Evolutionary conservation across 2,113 vertebrate genomes (phyloP), one percentile per base, ranked within the genome.

Genomic region (Nothocercus julius): DNA sequence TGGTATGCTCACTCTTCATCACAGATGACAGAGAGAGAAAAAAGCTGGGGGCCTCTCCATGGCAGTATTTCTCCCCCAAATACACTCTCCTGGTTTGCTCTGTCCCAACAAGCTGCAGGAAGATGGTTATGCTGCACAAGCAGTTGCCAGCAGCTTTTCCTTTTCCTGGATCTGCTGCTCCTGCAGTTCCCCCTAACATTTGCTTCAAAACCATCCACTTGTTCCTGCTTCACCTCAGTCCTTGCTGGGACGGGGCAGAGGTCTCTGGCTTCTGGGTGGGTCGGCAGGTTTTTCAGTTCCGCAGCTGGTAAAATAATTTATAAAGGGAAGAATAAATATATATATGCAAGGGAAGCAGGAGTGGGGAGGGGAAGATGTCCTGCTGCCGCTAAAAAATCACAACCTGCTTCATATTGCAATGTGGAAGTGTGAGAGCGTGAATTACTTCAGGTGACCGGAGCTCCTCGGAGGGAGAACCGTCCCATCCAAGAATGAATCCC

Each of bases 251-350:
- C 74, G 63, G 77, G 82, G 74, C 78, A 93, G 89, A 97, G 82
- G 79, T 95, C 87, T 84, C 11, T 4, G 53, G 36, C 76, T 91
- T 93, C 61, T 84, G 51, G 44, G 40, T 32, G 14, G 7, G 47
- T 89, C 96, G 92, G 72, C 79, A 85, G 64, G 30, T 79, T 70
- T 82, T 92, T 38, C 44, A 36, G 62, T 73, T 82, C 44, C 59
- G 94, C 40, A 83, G 68, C 58, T 85, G 91, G 95, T 94, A 89
- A 94, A 92, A 89, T 91, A 80, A 94, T 94, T 91, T 87, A 58
- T 84, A 68, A 78, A 82, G 66, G 67, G 44, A 87, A 94, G 79
- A 94, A 96, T 91, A 96, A 94, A 89, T 93, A 17, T 64, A 44
- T 38, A 32, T 47, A 13, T 82, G 15, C 6, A 61, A 32, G 40